phyloP scores from a whole-genome alignment of 2,888 invertebrate species.

The Trichogramma evanescens region DNA sequence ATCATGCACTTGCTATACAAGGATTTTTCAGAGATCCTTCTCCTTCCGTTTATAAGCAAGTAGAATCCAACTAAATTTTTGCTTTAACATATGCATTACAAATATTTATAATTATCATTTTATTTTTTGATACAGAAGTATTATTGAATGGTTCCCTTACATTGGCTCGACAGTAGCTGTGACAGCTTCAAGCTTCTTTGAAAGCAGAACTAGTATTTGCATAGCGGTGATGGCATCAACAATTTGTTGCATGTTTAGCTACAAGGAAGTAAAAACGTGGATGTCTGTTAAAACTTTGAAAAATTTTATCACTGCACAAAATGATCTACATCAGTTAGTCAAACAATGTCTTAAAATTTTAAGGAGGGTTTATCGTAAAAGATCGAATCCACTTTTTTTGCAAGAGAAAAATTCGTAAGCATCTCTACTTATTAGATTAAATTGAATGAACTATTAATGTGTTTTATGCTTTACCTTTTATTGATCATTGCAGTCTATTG shows the following conservation, averaged over 20 bases:
- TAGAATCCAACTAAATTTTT: not conserved
- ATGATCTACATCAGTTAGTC: constrained; percentile 30
- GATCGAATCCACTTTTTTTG: constrained; percentile 22
- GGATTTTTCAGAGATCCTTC: constrained; percentile 21
- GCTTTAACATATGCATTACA: not conserved
- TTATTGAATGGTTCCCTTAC: constrained; percentile 25
- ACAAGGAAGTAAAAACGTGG: constrained; percentile 25
- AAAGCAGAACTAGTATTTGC: constrained; percentile 21
- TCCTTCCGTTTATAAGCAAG: not conserved
- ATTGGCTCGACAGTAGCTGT: constrained; percentile 25
- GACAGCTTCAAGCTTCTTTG: constrained; percentile 20
- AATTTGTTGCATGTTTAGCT: constrained; percentile 21
- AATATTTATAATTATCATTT: constrained; percentile 1
- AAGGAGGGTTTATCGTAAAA: constrained; percentile 30
- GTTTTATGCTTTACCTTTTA: constrained; percentile 7
- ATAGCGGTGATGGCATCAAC: constrained; percentile 22
- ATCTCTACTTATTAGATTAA: not conserved
- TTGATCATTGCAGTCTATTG: constrained; percentile 28
- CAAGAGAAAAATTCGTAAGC: constrained; percentile 34
- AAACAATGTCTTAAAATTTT: constrained; percentile 36
- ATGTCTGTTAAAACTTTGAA: constrained; percentile 24
- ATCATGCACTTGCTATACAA: constrained; percentile 34
- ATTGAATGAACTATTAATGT: constrained; percentile 1
- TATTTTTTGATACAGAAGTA: constrained; percentile 23
- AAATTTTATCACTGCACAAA: constrained; percentile 32